Base-by-base conservation (phyloP, 1,140 invertebrate genomes). In the Eufriesea mexicana region DNA sequence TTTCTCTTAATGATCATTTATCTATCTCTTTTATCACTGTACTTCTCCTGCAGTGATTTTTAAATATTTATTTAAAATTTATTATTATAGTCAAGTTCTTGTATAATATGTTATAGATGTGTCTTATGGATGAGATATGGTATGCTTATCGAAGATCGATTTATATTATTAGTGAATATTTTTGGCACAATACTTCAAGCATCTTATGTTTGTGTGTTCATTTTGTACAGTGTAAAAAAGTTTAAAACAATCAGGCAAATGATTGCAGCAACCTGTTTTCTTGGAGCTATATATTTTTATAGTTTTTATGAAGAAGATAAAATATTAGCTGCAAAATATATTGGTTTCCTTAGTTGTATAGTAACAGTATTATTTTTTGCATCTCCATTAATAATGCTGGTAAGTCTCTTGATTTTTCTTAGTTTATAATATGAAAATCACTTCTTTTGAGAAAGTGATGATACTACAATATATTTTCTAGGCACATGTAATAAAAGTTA, bases 331-430 rank as follows among this genome's bases (percentile, higher is more conserved):
- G 85, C 88, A 55, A 87, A 91, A 59, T 84, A 92, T 89, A 90
- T 95, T 94, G 97, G 97, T 75, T 92, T 97, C 23, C 91, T 97
- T 45, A 96, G 97, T 85, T 97, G 96, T 89, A 89, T 95, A 55
- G 94, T 97, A 10, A 97, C 97, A 18, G 95, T 98, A 64, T 87
- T 97, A 64, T 97, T 97, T 86, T 97, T 98, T 92, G 97, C 96
- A 49, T 96, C 97, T 61, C 97, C 97, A 35, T 94, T 98, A 80
- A 96, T 96, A 42, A 96, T 96, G 89, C 91, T 98, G 85, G 95
- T 97, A 93, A 92, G 92, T 90, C 10, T 42, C 7, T 2, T 28
- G 16, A 25, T 25, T 28, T 28, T 57, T 18, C 35, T 28, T 2
- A 14, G 64, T 55, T 45, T 78, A 14, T 59, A 62, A 70, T 55